A percentile compares a stretch with the other conserved stretches of the same genome.
These are phyloP conservation scores for Ametastegia equiseti DNA, from an alignment of 2,888 invertebrate genomes.

Conservation along the genomic window DNA sequence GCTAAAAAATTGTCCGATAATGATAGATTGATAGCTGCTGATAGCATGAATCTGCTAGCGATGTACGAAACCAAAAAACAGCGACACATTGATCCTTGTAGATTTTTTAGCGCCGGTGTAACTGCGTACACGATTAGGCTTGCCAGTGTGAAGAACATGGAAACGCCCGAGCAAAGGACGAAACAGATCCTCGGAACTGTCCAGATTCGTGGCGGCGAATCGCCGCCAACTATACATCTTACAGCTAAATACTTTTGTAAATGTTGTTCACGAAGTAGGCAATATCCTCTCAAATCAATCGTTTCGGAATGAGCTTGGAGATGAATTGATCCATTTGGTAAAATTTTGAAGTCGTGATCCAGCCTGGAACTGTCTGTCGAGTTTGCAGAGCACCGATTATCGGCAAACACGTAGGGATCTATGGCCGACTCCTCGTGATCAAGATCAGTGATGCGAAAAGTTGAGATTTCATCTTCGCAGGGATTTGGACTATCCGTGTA, in stretches of 20 bases:
- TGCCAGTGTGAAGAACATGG: not conserved
- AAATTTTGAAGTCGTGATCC: not conserved
- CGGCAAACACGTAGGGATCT: not conserved
- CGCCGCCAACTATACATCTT: too few relatives aligned
- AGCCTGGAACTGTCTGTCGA: too few relatives aligned
- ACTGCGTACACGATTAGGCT: slow-evolving; percentile 80
- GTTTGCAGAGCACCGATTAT: not conserved
- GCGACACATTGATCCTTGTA: slow-evolving; percentile 77
- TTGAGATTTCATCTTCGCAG: not conserved
- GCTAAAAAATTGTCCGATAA: not conserved
- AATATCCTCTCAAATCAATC: too few relatives aligned
- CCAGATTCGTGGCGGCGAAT: too few relatives aligned
- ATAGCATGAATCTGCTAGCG: not conserved
- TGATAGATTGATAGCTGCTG: too few relatives aligned
- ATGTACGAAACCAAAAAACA: not conserved
- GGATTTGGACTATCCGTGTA: not conserved
- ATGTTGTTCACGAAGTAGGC: too few relatives aligned
- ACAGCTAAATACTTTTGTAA: too few relatives aligned
- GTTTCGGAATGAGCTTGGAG: too few relatives aligned
- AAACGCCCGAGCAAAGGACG: not conserved
- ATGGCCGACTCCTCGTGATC: not conserved
- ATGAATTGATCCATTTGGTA: not conserved
- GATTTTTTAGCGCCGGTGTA: slow-evolving; percentile 82
- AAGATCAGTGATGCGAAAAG: not conserved
- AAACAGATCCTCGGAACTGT: too few relatives aligned